Evolutionary conservation across 2,113 vertebrate genomes (phyloP).

Genomic region (Cnemophilus loriae): DNA sequence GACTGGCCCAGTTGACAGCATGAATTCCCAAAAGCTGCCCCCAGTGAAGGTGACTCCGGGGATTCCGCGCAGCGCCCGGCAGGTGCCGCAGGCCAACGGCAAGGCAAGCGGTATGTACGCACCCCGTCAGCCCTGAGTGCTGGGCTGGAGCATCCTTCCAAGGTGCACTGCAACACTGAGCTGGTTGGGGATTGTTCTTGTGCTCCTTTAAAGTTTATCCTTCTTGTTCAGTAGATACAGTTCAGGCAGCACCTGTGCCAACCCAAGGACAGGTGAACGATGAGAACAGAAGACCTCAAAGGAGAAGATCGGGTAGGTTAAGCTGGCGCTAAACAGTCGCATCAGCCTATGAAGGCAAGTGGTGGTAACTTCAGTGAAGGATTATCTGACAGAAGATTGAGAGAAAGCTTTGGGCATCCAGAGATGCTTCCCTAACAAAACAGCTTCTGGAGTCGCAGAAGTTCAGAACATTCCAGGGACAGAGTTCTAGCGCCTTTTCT

Average conservation of each 20-base stretch:
- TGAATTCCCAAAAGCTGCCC: conserved; percentile 71
- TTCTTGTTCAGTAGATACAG: conserved; percentile 57
- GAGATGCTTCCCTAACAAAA: neutral
- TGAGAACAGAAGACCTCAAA: conserved; percentile 82
- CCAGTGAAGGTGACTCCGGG: conserved; percentile 60
- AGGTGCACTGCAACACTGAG: neutral
- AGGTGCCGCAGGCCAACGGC: conserved; percentile 22
- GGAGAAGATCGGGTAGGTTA: conserved; percentile 84
- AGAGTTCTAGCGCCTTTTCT: neutral
- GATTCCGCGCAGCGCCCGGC: conserved; percentile 60
- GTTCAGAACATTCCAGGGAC: neutral
- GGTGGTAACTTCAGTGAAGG: neutral
- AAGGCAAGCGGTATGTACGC: conserved; percentile 52
- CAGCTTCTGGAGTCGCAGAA: neutral
- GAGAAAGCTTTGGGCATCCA: neutral
- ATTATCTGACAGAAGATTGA: neutral
- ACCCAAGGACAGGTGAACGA: conserved; percentile 79
- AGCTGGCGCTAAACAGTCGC: neutral
- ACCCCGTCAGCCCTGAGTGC: accelerated
- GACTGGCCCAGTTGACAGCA: conserved; percentile 78
- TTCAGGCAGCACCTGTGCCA: conserved; percentile 62
- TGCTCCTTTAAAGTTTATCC: neutral
- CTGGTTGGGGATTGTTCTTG: neutral
- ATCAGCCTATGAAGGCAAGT: neutral
- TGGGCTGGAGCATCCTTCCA: neutral